A percentile compares a stretch with the other conserved stretches of the same genome.
Evolutionary conservation across 2,113 vertebrate genomes (phyloP).

Genomic region (Phocoena sinus): DNA sequence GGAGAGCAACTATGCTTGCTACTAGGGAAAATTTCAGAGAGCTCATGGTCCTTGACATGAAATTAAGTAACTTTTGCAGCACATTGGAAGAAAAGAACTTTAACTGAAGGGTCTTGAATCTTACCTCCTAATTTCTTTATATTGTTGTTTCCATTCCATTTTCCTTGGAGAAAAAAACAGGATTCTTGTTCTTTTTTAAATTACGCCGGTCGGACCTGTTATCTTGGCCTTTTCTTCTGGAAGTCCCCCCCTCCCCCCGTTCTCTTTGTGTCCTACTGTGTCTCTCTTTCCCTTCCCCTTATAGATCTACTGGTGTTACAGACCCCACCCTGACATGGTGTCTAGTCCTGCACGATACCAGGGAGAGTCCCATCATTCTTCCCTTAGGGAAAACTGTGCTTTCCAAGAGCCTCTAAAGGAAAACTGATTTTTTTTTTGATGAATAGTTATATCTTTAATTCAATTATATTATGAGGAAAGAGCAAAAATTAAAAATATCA

Average conservation of each 20-base stretch:
- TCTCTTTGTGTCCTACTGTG: neutral
- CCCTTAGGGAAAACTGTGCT: neutral
- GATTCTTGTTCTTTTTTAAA: neutral
- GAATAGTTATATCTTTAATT: neutral
- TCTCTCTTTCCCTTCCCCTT: neutral
- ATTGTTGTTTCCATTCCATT: neutral
- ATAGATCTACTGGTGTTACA: neutral
- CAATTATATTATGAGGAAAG: neutral
- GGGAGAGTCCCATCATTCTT: neutral
- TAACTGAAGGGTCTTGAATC: neutral
- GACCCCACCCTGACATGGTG: neutral
- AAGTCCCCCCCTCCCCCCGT: too few species aligned
- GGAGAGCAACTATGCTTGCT: neutral
- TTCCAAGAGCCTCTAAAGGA: neutral
- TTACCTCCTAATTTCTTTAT: neutral
- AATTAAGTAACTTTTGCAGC: neutral
- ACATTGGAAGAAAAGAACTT: neutral
- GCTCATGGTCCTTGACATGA: neutral
- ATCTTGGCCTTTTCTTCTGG: neutral
- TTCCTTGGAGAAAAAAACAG: neutral
- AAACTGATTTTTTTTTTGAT: neutral
- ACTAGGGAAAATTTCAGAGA: neutral
- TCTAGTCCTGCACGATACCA: neutral
- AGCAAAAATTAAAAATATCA: neutral
- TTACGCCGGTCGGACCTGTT: neutral